These are phyloP conservation scores for Agrochola circellaris DNA, from an alignment of 2,888 invertebrate genomes.

Conservation along the genomic window DNA sequence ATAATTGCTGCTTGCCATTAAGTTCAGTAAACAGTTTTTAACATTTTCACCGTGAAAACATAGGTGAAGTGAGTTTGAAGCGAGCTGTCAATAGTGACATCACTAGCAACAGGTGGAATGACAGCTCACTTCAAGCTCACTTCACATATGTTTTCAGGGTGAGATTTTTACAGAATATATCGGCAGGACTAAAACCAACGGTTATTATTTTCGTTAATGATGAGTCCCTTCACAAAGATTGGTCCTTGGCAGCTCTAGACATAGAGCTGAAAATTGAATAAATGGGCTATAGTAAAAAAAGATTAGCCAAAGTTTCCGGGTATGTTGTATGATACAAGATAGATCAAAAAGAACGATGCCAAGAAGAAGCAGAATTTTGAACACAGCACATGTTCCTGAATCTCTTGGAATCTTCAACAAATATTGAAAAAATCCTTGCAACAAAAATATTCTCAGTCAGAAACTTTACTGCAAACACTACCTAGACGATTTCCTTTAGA, in stretches of 20 bases:
- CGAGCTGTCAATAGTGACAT: no score
- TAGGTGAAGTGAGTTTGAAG: no score
- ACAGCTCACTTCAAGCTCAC: neutral
- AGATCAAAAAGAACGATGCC: neutral
- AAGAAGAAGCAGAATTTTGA: neutral
- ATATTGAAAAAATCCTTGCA: neutral
- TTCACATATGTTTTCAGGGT: neutral
- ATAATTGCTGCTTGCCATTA: no score
- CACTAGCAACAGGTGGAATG: no score
- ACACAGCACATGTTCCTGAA: no score
- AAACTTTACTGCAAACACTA: constrained; percentile 4
- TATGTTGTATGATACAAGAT: neutral
- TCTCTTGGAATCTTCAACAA: neutral
- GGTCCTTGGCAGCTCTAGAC: neutral
- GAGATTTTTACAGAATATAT: no score
- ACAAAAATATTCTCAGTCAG: neutral
- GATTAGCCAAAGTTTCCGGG: neutral
- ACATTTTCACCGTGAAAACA: no score
- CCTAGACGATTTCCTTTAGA: constrained; percentile 16
- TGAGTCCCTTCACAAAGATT: neutral
- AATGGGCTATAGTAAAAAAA: neutral
- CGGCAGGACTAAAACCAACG: neutral
- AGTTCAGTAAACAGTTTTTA: no score
- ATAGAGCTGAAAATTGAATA: neutral
- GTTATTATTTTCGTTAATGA: neutral